Base-by-base conservation (phyloP, 2,888 invertebrate species). In the Campoplex nolae region DNA sequence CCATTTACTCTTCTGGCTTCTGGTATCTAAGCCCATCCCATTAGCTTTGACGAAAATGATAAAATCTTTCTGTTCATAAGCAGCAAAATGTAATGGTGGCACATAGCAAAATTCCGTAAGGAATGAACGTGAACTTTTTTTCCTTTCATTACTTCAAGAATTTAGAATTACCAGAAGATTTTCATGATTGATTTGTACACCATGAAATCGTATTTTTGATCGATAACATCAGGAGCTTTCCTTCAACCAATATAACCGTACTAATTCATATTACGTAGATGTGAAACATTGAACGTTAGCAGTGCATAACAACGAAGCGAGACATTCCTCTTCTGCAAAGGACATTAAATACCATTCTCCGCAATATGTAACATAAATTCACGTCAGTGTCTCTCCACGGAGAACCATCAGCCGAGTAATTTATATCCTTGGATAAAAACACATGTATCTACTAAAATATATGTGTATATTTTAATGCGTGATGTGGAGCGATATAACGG, bases 281-380 rank as follows among this genome's bases (percentile, higher is more conserved):
- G 71, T 42, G 68, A 32, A 71, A 79, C 54, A 56, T 42, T 32
- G 7, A 65, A 8, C 78, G 56, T 71, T 58, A 35, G 78, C 56
- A 74, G 48, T 78, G 82, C 84, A 86, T 86, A 86, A 88, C 88
- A 83, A 70, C 45, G 70, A 58, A 70, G 42, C 62, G 23, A 86
- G 81, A 83, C 84, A 84, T 88, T 89, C 81, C 83, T 80, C 81
- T 80, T 23, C 82, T 4, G 88, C 82, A 88, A 84, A 86, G 86
- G 83, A 87, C 88, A 89, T 89, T 89, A 89, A 89, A 89, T 89
- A 86, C 86, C 83, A 88, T 86, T 88, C 78, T 88, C 78, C 84
- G 85, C 85, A 82, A 86, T 88, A 76, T 79, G 75, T 68, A 73
- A 79, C 88, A 89, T 89, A 88, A 88, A 89, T 89, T 89, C 82